Evolutionary conservation across 2,113 vertebrate species (phyloP), one percentile per base, ranked within the genome.

Genomic region (Odontesthes bonariensis): DNA sequence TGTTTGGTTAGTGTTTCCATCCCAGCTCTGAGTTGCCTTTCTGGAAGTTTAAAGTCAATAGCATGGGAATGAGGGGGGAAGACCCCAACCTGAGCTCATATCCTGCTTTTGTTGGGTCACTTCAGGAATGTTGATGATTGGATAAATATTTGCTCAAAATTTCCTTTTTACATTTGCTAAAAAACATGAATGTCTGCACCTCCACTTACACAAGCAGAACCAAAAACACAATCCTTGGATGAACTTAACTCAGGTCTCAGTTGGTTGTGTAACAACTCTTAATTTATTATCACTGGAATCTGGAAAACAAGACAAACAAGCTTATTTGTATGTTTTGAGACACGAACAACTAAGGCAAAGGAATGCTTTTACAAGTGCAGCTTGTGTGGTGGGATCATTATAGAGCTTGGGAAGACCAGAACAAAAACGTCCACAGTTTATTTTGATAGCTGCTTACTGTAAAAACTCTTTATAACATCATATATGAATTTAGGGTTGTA

Each of bases 101-200:
- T 94, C 92, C 93, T 90, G 87, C 89, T 92, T 93, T 94, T 94
- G 93, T 93, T 92, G 83, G 82, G 82, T 72, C 53, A 56, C 58
- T 72, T 71, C 61, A 62, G 89, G 88, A 94, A 92, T 91, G 90
- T 83, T 77, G 75, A 86, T 77, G 75, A 86, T 74, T 73, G 75
- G 83, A 84, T 90, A 91, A 89, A 89, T 90, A 88, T 92, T 91
- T 91, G 77, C 73, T 88, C 32, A 76, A 86, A 91, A 84, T 69
- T 44, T 89, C 70, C 77, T 47, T 85, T 86, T 82, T 64, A 40
- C 10, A 35, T 69, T 38, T 61, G 63, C 69, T 16, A 17, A n/a
- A 40, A 82, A 84, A 78, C 1, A 22, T 75, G 81, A 69, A 81
- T 62, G 77, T 81, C 78, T 76, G 77, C 51, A 53, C 17, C 65